A percentile compares a stretch with the other conserved stretches of the same genome.
phyloP scores from a whole-genome alignment of 2,797 vertebrate genomes.

The Poeciliopsis presidionis region DNA sequence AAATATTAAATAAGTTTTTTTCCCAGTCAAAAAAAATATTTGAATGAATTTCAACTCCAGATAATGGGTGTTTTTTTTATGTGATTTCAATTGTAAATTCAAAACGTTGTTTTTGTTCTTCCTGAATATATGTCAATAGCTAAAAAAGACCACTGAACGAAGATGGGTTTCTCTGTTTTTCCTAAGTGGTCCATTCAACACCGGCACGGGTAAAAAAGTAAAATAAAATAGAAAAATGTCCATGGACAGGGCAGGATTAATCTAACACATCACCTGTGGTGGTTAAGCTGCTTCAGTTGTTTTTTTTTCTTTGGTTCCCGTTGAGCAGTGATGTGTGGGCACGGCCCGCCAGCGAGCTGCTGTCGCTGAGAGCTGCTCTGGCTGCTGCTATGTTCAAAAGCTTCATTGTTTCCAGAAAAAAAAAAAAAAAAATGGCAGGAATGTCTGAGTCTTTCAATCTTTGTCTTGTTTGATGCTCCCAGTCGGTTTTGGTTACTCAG shows the following conservation, averaged over 20 bases:
- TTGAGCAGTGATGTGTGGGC: slow-evolving; percentile 23
- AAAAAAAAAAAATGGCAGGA: slow-evolving; percentile 26
- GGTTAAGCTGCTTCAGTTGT: slow-evolving; percentile 15
- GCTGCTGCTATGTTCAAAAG: slow-evolving; percentile 47
- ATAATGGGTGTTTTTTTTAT: neutral
- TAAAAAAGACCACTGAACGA: no score
- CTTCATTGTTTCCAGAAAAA: slow-evolving; percentile 48
- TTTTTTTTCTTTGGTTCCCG: slow-evolving; percentile 6
- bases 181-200: neutral
- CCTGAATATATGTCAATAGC: no score
- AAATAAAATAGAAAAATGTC: neutral
- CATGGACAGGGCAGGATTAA: neutral
- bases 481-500: slow-evolving; percentile 6
- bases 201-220: neutral
- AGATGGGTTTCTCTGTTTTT: neutral
- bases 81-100: neutral
- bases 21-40: neutral
- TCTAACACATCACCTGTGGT: neutral
- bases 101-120: neutral
- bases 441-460: slow-evolving; percentile 33
- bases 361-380: slow-evolving; percentile 19
- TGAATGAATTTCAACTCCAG: neutral
- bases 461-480: slow-evolving; percentile 22
- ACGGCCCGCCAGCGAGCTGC: slow-evolving; percentile 25
- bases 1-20: neutral